Conservation (phyloP, 2,888 invertebrate genomes). For the Strigamia transsilvanica region DNA sequence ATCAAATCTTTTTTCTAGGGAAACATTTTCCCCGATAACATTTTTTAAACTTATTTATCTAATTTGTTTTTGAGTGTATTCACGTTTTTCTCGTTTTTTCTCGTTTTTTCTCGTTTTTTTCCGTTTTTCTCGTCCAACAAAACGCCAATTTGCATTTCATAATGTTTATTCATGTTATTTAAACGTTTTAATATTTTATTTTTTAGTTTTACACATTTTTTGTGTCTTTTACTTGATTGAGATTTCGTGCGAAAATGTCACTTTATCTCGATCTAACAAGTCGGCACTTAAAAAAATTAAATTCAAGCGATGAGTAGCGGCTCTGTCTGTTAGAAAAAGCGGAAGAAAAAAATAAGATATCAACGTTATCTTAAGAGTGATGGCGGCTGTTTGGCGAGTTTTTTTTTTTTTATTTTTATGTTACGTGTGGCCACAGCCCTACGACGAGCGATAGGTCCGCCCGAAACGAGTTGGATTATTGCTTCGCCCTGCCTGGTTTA, state of each 20-base stretch:
- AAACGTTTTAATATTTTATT: too few relatives aligned
- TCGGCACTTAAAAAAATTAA: background rate
- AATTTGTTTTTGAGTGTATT: background rate
- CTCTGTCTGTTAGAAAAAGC: background rate
- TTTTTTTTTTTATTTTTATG: background rate
- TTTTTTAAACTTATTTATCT: background rate
- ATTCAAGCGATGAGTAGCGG: background rate
- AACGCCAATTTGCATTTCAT: too few relatives aligned
- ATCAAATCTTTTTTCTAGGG: background rate
- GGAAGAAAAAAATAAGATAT: background rate
- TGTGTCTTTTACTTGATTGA: too few relatives aligned
- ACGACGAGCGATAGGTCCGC: slow-evolving; percentile 11
- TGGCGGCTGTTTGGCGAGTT: background rate
- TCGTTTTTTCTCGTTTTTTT: background rate
- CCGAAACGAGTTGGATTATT: slow-evolving; percentile 28
- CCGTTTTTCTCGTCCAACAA: too few relatives aligned
- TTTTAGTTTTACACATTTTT: too few relatives aligned
- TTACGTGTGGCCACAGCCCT: slow-evolving; percentile 20
- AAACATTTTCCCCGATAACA: background rate
- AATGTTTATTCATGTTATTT: too few relatives aligned
- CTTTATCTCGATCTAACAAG: background rate
- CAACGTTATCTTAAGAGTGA: slow-evolving; percentile 39
- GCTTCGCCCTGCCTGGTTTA: slow-evolving; percentile 32
- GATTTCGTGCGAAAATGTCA: background rate
- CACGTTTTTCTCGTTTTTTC: too few relatives aligned